Evolutionary conservation across 2,888 invertebrate species (phyloP), one percentile per base, ranked within the genome.

Genomic region (Meiosimyza platycephala): DNA sequence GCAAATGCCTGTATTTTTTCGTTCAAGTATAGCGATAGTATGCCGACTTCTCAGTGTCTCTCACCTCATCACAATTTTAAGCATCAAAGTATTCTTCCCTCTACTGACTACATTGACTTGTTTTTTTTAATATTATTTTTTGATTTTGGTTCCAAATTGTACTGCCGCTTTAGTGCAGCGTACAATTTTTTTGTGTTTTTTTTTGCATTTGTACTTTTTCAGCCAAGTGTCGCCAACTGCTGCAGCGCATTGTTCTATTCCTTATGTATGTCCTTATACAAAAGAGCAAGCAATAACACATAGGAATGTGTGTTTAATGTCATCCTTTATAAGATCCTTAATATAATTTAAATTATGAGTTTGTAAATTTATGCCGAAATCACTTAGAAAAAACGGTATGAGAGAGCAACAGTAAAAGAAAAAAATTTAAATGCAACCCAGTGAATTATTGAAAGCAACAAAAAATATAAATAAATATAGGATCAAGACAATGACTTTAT

Each of bases 311-410:
- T 70, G 63, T 70, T 62, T 33, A 52, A 62, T 47, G 62, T 18
- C 70, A 28, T 62, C 47, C 54, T 70, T 62, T 63, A 63, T 62
- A 18, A 47, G 62, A 70, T 70, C 62, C 54, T 63, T 54, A 63
- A 63, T 70, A 70, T 70, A 70, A 70, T 63, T 70, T 70, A 70
- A 70, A 70, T 70, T 62, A 70, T 70, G 70, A 52, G 62, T 63
- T 62, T 70, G 50, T 18, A 63, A 62, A 68, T 68, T 59, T 59
- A 59, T 68, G 68, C 50, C 50, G 59, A 47, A 51, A 50, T 28
- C 68, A 48, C 22, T 40, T 40, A 9, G 40, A 40, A 40, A 40
- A 40, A 9, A 7, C 40, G 9, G 57, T 22, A 48, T n/a, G 54
- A 65, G 15, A 11, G 33, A 13, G 18, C 15, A 33, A n/a, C 28